These are phyloP conservation scores for Pasiphila rectangulata DNA, from an alignment of 2,888 invertebrate species.

Conservation along the genomic window DNA sequence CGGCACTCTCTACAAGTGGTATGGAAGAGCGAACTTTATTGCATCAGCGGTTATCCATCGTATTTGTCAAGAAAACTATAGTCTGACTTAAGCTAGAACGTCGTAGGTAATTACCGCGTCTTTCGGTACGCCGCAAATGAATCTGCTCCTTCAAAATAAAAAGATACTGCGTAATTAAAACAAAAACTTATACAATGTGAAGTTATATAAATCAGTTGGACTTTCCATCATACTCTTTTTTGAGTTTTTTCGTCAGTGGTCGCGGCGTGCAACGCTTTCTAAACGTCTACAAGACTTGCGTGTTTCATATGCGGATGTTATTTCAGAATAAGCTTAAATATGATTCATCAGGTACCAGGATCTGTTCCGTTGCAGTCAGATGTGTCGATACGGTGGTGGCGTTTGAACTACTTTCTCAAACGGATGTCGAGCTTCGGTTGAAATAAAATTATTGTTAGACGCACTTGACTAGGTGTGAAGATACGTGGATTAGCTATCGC, in stretches of 20 bases:
- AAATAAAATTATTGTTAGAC: constrained; percentile 1
- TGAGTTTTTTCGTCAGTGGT: constrained; percentile 56
- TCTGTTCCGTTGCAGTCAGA: constrained; percentile 14
- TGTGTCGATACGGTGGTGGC: constrained; percentile 7
- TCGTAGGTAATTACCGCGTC: too few relatives aligned
- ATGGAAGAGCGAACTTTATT: constrained; percentile 4
- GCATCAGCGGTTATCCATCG: too few relatives aligned
- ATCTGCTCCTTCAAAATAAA: too few relatives aligned
- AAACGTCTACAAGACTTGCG: constrained; percentile 61
- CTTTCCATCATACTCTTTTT: constrained; percentile 53
- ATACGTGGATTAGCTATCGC: too few relatives aligned
- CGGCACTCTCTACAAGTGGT: constrained; percentile 7
- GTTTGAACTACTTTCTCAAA: constrained; percentile 22
- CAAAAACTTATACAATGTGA: too few relatives aligned
- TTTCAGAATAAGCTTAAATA: constrained; percentile 34
- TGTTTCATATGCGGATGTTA: constrained; percentile 68
- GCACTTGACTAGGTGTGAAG: constrained; percentile 3
- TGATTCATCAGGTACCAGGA: constrained; percentile 21
- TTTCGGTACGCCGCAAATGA: too few relatives aligned
- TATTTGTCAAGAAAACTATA: too few relatives aligned
- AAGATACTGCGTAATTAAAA: too few relatives aligned
- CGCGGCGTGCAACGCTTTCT: constrained; percentile 73
- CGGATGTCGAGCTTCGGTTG: constrained; percentile 17
- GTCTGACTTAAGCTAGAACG: too few relatives aligned
- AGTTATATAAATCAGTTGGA: too few relatives aligned